Conservation (phyloP, 2,888 invertebrate genomes). For the Argyresthia goedartella region DNA sequence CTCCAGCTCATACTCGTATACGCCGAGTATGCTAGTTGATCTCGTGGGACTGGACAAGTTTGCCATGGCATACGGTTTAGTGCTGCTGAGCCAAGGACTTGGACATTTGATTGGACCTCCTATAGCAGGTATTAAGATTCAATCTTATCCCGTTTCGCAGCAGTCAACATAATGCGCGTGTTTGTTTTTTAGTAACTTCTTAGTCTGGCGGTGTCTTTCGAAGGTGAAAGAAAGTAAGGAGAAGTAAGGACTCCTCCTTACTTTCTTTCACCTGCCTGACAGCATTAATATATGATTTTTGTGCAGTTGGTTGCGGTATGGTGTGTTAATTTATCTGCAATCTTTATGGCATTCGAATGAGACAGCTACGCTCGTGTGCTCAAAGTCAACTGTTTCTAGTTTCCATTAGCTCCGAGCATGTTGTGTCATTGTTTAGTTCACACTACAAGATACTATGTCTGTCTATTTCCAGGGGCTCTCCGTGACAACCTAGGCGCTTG, state of each 20-base stretch:
- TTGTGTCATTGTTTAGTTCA: no score
- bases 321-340: no score
- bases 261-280: no score
- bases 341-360: no score
- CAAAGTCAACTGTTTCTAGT: no score
- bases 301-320: no score
- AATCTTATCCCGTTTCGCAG: background rate
- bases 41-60: slow-evolving; percentile 91
- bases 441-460: background rate
- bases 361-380: no score
- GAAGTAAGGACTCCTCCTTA: no score
- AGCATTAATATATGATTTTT: no score
- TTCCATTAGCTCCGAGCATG: no score
- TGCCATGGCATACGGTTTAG: slow-evolving; percentile 92
- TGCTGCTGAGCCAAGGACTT: slow-evolving; percentile 90
- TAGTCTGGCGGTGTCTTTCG: background rate
- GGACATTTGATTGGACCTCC: slow-evolving; percentile 95
- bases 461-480: slow-evolving; percentile 47
- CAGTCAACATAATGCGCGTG: background rate
- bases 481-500: slow-evolving; percentile 77
- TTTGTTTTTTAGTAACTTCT: background rate
- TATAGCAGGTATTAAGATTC: slow-evolving; percentile 78
- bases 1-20: slow-evolving; percentile 92
- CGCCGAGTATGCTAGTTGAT: slow-evolving; percentile 91
- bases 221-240: no score